Evolutionary conservation across 2,888 invertebrate genomes (phyloP).

Genomic region (Cheilosia soror): DNA sequence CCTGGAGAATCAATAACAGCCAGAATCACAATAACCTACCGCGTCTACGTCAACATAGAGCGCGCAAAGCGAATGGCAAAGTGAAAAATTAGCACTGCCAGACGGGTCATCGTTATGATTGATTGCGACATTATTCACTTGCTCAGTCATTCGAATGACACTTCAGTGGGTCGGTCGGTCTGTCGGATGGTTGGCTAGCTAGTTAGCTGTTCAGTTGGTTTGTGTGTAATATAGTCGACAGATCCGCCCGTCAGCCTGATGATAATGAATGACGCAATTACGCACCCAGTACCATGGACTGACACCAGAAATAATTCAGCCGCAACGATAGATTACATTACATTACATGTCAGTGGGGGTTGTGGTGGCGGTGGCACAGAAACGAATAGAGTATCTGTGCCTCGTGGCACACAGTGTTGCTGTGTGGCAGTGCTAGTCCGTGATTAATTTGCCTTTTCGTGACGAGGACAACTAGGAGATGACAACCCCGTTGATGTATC

Average conservation of each 20-base stretch:
- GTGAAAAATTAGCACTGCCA: constrained; percentile 72
- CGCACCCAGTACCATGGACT: constrained; percentile 66
- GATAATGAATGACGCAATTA: constrained; percentile 74
- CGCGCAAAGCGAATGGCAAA: constrained; percentile 33
- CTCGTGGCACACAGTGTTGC: constrained; percentile 37
- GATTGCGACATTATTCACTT: constrained; percentile 71
- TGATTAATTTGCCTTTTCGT: constrained; percentile 57
- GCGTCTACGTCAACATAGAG: constrained; percentile 17
- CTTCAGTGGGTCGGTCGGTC: constrained; percentile 46
- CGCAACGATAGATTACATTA: constrained; percentile 69
- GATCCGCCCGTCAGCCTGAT: constrained; percentile 70
- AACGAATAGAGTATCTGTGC: constrained; percentile 26
- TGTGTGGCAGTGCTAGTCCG: constrained; percentile 32
- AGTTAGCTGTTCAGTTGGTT: constrained; percentile 35
- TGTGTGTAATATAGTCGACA: constrained; percentile 44
- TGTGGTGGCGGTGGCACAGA: constrained; percentile 26
- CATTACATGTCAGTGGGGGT: constrained; percentile 44
- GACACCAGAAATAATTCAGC: constrained; percentile 69
- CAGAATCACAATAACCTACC: constrained; percentile 52
- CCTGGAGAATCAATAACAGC: constrained; percentile 57
- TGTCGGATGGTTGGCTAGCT: constrained; percentile 28
- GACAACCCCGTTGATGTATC: constrained; percentile 55
- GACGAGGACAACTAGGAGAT: constrained; percentile 44
- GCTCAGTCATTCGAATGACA: constrained; percentile 66
- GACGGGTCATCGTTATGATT: constrained; percentile 72